Conservation (phyloP, 2,888 invertebrate species). For the Cecidostiba fungosa region DNA sequence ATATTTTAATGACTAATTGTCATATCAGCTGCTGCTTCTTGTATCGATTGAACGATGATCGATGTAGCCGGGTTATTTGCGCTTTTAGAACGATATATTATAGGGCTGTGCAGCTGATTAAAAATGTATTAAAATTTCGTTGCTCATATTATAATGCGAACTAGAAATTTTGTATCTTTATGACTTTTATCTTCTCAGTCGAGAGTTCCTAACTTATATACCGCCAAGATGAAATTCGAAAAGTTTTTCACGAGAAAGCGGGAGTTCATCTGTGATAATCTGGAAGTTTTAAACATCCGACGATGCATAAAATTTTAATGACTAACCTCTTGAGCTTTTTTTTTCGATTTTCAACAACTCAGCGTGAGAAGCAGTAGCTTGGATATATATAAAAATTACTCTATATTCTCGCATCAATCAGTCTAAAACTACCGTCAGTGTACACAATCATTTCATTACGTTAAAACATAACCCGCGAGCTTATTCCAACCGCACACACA, state of each 20-base stretch:
- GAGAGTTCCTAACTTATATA: constrained; percentile 34
- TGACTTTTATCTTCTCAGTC: constrained; percentile 35
- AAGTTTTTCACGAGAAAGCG: constrained; percentile 39
- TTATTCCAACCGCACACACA: not conserved
- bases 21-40: not conserved
- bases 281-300: constrained; percentile 42
- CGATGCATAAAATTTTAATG: constrained; percentile 50
- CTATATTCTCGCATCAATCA: not conserved
- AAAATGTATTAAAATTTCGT: constrained; percentile 7
- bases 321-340: not conserved
- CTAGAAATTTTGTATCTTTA: constrained; percentile 48
- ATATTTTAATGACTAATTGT: not conserved
- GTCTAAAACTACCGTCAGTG: no score
- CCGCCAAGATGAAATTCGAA: constrained; percentile 42
- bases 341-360: not conserved
- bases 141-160: constrained; percentile 3
- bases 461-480: not conserved
- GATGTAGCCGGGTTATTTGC: not conserved
- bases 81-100: no score
- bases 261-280: constrained; percentile 53
- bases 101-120: not conserved
- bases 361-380: not conserved
- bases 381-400: not conserved
- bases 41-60: not conserved
- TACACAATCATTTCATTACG: not conserved